phyloP scores from a whole-genome alignment of 2,113 vertebrate species.

The Grallaria varia region DNA sequence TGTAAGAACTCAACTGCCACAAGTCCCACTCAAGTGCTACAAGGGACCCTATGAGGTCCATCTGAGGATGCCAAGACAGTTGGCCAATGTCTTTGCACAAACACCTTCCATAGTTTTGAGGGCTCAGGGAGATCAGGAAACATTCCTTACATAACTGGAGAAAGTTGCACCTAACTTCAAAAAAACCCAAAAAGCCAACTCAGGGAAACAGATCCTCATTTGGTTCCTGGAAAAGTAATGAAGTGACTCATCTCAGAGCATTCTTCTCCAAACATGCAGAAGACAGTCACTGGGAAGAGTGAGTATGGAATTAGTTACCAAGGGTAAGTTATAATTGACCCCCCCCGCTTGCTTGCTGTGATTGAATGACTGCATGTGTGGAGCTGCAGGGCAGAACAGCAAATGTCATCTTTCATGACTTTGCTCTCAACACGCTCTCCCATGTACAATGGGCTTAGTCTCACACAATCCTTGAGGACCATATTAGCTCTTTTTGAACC shows the following conservation, averaged over 20 bases:
- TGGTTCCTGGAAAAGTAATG: background rate
- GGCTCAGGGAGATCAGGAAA: background rate
- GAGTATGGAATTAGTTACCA: background rate
- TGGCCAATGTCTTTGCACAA: background rate
- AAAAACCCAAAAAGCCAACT: background rate
- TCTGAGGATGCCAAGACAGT: background rate
- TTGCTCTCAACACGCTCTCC: background rate
- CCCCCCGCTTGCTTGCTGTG: background rate
- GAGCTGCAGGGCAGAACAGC: background rate
- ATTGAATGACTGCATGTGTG: background rate
- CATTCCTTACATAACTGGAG: background rate
- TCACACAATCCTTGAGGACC: background rate
- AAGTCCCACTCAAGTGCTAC: no score
- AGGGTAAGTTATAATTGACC: background rate
- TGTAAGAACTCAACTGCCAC: background rate
- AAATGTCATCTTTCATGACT: background rate
- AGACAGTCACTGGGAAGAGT: background rate
- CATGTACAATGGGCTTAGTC: background rate
- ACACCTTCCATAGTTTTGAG: background rate
- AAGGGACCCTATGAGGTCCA: background rate
- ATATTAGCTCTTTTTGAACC: background rate
- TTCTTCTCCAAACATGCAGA: background rate
- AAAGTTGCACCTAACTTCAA: background rate
- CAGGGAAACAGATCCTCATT: background rate
- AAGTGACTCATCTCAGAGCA: background rate